Base-by-base conservation (phyloP, 2,888 invertebrate species). In the Antheraea yamamai region DNA sequence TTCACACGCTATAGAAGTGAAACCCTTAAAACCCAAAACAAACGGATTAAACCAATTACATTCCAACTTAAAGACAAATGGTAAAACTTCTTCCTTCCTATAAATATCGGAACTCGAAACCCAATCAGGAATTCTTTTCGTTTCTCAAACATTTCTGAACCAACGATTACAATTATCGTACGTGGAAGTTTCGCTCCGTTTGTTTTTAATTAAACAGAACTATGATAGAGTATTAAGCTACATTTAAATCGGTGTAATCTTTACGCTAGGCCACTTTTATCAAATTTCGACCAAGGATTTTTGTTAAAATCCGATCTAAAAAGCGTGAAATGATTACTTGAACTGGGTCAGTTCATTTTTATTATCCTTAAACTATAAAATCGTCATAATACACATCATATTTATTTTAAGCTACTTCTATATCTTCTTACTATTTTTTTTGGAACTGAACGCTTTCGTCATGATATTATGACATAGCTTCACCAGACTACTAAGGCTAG, bases 151-250 rank as follows among this genome's bases (percentile, higher is more conserved):
- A n/a, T 39, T 39, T 70, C 39, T n/a, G 23, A 70, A 70, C 18
- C n/a, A 70, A 39, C 39, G 39, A n/a, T 20, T n/a, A 39, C 39
- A 39, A 70, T 70, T 20, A 70, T n/a, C 39, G 39, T 10, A 70
- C 39, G 39, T 8, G 70, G n/a, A 39, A 70, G 20, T 70, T 70
- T 8, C 70, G 70, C 70, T 39, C 35, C 39, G 39, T 39, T 70
- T 70, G 70, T 35, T 70, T 70, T 70, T 70, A 70, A 70, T 70
- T 70, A 70, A 70, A 70, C n/a, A 39, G 18, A n/a, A 70, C 18
- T 39, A 70, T 70, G 23, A 70, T 39, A 66, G 30, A 14, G 26
- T 4, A 66, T 30, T 16, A 4, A 66, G 64, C 30, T 14, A 16
- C 26, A 4, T 16, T 30, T 16, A 66, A 66, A 30, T 26, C 1